These are phyloP conservation scores for Melikaiella ostensackeni DNA, from an alignment of 2,888 invertebrate species.

Conservation along the genomic window DNA sequence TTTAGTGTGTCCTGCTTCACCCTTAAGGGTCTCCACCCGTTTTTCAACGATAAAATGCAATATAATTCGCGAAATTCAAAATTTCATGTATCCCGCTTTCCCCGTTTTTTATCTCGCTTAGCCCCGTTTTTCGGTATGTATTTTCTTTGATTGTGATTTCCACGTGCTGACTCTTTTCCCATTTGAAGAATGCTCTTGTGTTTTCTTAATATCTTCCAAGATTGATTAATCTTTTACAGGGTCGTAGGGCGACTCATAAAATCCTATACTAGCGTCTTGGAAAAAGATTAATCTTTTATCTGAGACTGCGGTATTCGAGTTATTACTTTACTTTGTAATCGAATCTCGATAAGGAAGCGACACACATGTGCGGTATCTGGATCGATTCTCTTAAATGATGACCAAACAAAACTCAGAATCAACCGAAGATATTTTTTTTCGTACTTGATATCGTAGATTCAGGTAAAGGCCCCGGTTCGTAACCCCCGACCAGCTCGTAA, in stretches of 20 bases:
- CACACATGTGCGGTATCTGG: conserved; percentile 1
- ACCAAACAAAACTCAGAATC: background rate
- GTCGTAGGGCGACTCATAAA: conserved; percentile 21
- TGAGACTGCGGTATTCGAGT: conserved; percentile 15
- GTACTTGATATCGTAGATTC: too few relatives aligned
- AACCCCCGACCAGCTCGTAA: too few relatives aligned
- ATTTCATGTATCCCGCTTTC: too few relatives aligned
- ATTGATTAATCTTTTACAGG: conserved; percentile 32
- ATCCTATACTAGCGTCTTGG: background rate
- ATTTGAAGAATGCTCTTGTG: background rate
- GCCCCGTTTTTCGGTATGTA: too few relatives aligned
- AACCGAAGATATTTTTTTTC: background rate
- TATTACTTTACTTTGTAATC: conserved; percentile 29
- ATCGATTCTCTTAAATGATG: background rate
- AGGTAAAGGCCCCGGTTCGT: too few relatives aligned
- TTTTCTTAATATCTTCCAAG: conserved; percentile 21
- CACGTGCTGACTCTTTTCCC: too few relatives aligned
- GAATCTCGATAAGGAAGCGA: conserved; percentile 31
- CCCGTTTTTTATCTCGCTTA: too few relatives aligned
- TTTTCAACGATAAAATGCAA: too few relatives aligned
- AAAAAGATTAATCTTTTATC: conserved; percentile 36
- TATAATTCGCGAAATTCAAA: too few relatives aligned
- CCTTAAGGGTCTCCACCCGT: too few relatives aligned
- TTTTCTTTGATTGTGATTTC: background rate
- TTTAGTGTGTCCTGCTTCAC: too few relatives aligned